Percentiles rank a stretch among this genome's conserved stretches.
Evolutionary conservation across 2,113 vertebrate species (phyloP).

Genomic region (Chamaea fasciata): DNA sequence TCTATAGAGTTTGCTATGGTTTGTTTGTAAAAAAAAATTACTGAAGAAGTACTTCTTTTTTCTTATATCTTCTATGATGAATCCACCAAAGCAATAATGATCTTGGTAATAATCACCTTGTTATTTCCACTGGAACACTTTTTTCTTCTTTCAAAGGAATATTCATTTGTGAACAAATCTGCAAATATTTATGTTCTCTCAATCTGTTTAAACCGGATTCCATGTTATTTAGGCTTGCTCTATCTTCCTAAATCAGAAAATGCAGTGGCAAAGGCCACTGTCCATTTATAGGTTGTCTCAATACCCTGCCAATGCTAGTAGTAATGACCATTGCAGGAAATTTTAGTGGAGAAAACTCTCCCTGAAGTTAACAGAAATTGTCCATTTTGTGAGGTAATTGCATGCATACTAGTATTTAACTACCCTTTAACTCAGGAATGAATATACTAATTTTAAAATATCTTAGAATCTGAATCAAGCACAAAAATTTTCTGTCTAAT

Average conservation of each 20-base stretch:
- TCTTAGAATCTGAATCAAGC: not conserved
- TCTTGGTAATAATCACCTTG: not conserved
- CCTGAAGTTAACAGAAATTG: not conserved
- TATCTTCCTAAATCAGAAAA: not conserved
- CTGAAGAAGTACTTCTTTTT: not conserved
- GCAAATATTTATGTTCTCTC: not conserved
- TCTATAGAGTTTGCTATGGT: not conserved
- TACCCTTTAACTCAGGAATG: not conserved
- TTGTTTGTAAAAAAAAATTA: not conserved
- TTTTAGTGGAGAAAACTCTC: not conserved
- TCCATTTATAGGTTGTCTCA: not conserved
- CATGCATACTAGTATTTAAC: not conserved
- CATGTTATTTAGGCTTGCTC: not conserved
- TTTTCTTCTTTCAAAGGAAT: not conserved
- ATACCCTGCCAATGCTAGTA: not conserved
- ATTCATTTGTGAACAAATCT: not conserved
- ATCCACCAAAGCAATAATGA: not conserved
- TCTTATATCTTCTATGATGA: not conserved
- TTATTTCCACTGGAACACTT: not conserved
- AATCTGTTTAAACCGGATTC: not conserved
- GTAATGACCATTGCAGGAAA: not conserved
- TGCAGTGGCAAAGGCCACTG: not conserved
- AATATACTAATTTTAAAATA: not conserved
- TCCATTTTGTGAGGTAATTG: not conserved
- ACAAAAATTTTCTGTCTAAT: not conserved